Evolutionary conservation across 2,113 vertebrate species (phyloP).

Genomic region (Gymnobelideus leadbeateri): DNA sequence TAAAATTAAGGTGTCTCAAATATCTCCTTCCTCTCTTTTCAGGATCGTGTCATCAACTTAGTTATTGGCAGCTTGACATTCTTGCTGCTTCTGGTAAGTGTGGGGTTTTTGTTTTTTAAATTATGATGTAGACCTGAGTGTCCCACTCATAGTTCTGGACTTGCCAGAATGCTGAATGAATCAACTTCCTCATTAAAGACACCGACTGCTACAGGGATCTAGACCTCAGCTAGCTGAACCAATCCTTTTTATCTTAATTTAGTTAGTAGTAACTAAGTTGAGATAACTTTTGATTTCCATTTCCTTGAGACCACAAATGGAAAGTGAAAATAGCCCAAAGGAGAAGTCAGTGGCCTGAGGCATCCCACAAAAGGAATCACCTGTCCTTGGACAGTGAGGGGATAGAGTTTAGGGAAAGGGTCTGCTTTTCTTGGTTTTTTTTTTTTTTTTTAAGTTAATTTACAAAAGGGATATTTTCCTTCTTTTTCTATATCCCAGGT

Average conservation of each 20-base stretch:
- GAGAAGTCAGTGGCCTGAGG: neutral
- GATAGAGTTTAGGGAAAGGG: neutral
- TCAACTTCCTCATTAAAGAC: neutral
- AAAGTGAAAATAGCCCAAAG: neutral
- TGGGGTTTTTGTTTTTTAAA: slow-evolving; percentile 27
- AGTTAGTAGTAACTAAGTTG: neutral
- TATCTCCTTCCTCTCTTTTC: slow-evolving; percentile 70
- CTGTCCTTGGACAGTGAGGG: neutral
- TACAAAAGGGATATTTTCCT: neutral
- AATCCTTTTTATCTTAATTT: neutral
- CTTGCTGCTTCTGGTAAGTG: slow-evolving; percentile 94
- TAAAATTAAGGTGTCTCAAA: slow-evolving; percentile 48
- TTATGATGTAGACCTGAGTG: neutral
- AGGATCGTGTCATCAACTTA: slow-evolving; percentile 97
- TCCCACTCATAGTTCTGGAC: slow-evolving; percentile 38
- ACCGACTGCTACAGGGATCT: neutral
- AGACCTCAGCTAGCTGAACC: neutral
- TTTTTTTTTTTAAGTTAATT: too few species aligned
- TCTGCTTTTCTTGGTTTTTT: neutral
- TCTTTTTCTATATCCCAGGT: neutral
- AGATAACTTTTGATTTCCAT: slow-evolving; percentile 4
- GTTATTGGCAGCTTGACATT: slow-evolving; percentile 92
- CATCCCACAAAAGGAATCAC: neutral
- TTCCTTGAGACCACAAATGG: slow-evolving; percentile 17
- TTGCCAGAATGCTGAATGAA: slow-evolving; percentile 1